Evolutionary conservation across 2,113 vertebrate species (phyloP).

Genomic region (Carlito syrichta): DNA sequence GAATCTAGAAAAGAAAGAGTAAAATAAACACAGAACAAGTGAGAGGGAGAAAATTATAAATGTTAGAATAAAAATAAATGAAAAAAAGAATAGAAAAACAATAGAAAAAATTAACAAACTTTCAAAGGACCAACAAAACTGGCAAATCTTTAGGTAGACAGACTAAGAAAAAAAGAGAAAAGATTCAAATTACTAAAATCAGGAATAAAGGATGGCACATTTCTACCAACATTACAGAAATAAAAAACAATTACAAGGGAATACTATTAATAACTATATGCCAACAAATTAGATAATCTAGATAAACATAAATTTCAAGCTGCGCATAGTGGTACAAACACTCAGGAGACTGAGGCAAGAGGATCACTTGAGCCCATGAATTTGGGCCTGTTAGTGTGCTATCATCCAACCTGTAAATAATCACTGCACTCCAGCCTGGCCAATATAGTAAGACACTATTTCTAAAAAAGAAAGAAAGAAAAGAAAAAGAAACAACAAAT

Average conservation of each 20-base stretch:
- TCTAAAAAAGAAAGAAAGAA: too few species aligned
- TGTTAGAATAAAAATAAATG: background rate
- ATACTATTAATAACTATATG: background rate
- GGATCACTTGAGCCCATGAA: background rate
- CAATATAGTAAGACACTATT: background rate
- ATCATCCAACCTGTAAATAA: too few species aligned
- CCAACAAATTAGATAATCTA: background rate
- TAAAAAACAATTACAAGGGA: background rate
- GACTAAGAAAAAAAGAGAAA: background rate
- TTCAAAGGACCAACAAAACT: background rate
- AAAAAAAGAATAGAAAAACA: background rate
- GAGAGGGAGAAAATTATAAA: background rate
- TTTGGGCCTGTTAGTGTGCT: background rate
- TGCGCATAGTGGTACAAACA: background rate
- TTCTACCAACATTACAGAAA: background rate
- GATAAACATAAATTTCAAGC: background rate
- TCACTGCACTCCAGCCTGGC: background rate
- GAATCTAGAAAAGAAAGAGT: background rate
- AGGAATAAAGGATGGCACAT: background rate
- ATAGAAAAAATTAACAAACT: background rate
- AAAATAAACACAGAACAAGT: background rate
- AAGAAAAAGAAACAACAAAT: background rate
- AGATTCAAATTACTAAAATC: background rate
- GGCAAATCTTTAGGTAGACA: background rate
- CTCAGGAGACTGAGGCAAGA: background rate